Evolutionary conservation across 2,888 invertebrate genomes (phyloP), one percentile per base, ranked within the genome.

Genomic region (Subacronicta megacephala): DNA sequence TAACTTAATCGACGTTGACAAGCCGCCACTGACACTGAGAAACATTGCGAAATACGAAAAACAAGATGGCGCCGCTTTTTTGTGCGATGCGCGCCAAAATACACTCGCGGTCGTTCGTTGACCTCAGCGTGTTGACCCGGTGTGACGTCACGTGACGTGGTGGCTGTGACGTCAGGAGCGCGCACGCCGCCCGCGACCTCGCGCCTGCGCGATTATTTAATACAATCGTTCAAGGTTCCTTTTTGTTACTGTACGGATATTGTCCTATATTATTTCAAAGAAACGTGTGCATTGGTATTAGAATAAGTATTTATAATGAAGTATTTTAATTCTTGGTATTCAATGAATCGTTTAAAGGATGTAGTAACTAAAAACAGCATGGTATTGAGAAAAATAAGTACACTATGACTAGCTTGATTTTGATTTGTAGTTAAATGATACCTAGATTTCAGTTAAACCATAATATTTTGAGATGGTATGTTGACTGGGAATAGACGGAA

Each of bases 61-160:
- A 75, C 81, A 89, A 90, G 82, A 89, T 89, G 89, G 89, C 85
- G 82, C 61, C 42, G 68, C 63, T 78, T 85, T 87, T 86, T 85
- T 83, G 77, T 77, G 62, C 76, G 79, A 80, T 82, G 85, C 86
- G 87, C 89, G 90, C 90, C 90, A 90, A 92, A 92, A 90, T 90
- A 88, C 87, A 87, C 83, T 86, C 85, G 86, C 90, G 92, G 92
- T 88, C 92, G 93, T 92, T 92, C 92, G 89, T 91, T 90, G 88
- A 92, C 87, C 83, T 69, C 72, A 75, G 81, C 86, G 84, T 83
- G 84, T 78, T 82, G 84, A 77, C 77, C 73, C 65, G 77, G 56
- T 52, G 77, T 85, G 85, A 88, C 90, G 89, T 89, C 83, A 82
- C 74, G 79, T 88, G 88, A 89, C 89, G 88, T 88, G 80, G 79